Percentiles rank a stretch among this genome's conserved stretches.
These are phyloP conservation scores for Tetragnatha montana DNA, from an alignment of 2,888 invertebrate species.

Conservation along the genomic window DNA sequence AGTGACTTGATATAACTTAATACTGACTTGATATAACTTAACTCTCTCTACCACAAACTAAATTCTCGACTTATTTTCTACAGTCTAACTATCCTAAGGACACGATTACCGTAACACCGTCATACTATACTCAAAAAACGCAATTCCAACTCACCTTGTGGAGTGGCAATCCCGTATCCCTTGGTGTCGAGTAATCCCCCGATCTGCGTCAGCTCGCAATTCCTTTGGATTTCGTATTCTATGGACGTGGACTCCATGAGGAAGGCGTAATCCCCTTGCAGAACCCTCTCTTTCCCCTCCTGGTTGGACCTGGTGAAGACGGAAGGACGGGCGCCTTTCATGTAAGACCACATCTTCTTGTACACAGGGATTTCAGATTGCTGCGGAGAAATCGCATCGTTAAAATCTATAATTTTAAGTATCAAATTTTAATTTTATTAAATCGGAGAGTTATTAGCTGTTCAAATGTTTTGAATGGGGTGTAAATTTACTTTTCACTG, in stretches of 20 bases:
- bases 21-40: too few species aligned
- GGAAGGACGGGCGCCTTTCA: constrained; percentile 76
- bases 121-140: neutral
- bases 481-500: too few species aligned
- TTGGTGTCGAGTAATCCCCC: constrained; percentile 82
- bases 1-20: too few species aligned
- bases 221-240: constrained; percentile 77
- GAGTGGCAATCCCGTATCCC: constrained; percentile 96
- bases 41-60: too few species aligned
- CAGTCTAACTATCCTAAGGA: too few species aligned
- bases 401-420: too few species aligned
- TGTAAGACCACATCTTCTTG: constrained; percentile 78
- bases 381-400: constrained; percentile 21
- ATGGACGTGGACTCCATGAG: constrained; percentile 78
- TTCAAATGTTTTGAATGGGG: too few species aligned
- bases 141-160: constrained; percentile 77
- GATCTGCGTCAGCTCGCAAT: constrained; percentile 77
- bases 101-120: too few species aligned
- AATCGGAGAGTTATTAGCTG: too few species aligned
- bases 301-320: constrained; percentile 81
- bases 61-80: too few species aligned
- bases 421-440: too few species aligned
- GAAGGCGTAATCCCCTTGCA: constrained; percentile 77
- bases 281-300: constrained; percentile 77
- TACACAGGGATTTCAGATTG: constrained; percentile 75